Evolutionary conservation across 2,797 vertebrate genomes (phyloP), one percentile per base, ranked within the genome.

Genomic region (Odontamblyopus lacepedii): DNA sequence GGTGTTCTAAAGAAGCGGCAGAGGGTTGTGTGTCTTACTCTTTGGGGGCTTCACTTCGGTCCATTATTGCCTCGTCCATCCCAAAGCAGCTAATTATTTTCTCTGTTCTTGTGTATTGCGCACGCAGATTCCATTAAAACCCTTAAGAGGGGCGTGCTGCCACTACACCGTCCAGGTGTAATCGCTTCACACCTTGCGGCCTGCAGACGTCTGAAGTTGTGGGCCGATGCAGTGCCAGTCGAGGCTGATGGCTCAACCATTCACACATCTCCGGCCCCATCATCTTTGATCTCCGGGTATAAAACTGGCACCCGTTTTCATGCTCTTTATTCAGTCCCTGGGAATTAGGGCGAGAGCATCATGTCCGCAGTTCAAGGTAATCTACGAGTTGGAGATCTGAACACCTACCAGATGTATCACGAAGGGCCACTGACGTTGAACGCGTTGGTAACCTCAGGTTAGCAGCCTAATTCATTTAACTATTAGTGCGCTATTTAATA

Each of bases 71-170:
- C 79, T 87, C 79, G 79, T 79, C 70, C 84, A 83, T 85, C 74
- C 80, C 86, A 88, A 90, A 90, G 90, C 84, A 78, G 83, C 72
- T 90, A 85, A 90, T 91, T 93, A 90, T 93, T 93, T 91, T 92
- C 86, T 75, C 91, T 91, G 80, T 55, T 71, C 80, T 92, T 94
- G 94, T 94, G 93, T 95, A 95, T 95, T 95, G 86, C 76, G 74
- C 72, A 69, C 72, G 85, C 82, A 84, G 87, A 91, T 89, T 86
- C 90, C 91, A 93, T 94, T 94, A 94, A 83, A 88, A 67, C 23
- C 75, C 23, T 77, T 83, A 85, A 88, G 69, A 80, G 75, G 56
- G 78, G 83, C 77, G 71, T 32, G 83, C 78, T 80, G 85, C 76
- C 75, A 77, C 83, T 85, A 75, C 86, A 83, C 55, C 81, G 79